These are phyloP conservation scores for Drosophila pseudotakahashii DNA, from an alignment of 2,888 invertebrate species.

Conservation along the genomic window DNA sequence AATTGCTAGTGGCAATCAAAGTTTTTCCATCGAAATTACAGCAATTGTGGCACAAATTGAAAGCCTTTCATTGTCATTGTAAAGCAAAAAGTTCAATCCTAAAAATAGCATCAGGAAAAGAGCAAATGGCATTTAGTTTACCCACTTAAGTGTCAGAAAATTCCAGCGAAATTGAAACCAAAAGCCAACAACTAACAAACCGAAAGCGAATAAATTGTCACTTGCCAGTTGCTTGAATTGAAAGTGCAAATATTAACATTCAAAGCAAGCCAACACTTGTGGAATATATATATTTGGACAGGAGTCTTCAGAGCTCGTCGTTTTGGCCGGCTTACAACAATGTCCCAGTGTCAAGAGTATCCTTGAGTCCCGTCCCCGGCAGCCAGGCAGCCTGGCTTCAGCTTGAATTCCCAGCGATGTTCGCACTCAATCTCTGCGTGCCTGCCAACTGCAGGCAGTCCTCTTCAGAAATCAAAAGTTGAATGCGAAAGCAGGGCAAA, in stretches of 20 bases:
- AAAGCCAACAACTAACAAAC: constrained; percentile 33
- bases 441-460: constrained; percentile 31
- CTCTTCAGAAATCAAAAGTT: constrained; percentile 66
- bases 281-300: constrained; percentile 47
- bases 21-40: background rate
- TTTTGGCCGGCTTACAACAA: constrained; percentile 51
- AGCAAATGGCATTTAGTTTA: constrained; percentile 54
- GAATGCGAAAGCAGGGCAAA: constrained; percentile 67
- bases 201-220: constrained; percentile 75
- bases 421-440: constrained; percentile 23
- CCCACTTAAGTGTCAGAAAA: constrained; percentile 47
- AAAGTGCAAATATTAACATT: constrained; percentile 78
- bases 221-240: constrained; percentile 69
- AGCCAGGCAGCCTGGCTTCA: background rate
- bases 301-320: constrained; percentile 2
- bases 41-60: background rate
- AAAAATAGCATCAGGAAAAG: constrained; percentile 42
- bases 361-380: background rate
- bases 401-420: constrained; percentile 19
- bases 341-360: constrained; percentile 70
- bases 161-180: constrained; percentile 62
- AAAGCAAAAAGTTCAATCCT: background rate
- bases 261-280: constrained; percentile 78
- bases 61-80: background rate
- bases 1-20: too few species aligned